Conservation (phyloP, 1,140 invertebrate genomes). For the Nephila pilipes region DNA sequence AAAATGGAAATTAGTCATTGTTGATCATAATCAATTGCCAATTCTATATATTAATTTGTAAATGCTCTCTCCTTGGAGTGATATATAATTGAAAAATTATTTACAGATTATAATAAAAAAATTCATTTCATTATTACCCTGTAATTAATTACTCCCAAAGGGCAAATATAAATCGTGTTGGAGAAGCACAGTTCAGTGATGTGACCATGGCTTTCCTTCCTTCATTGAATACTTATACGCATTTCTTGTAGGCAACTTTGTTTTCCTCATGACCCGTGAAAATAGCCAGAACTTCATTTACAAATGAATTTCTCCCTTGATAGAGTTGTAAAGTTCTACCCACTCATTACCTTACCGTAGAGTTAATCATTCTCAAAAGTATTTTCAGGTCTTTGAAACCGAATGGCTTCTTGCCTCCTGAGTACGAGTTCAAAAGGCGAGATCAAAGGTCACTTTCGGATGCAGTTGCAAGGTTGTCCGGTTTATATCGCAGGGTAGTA, state of each 20-base stretch:
- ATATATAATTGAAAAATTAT: no score
- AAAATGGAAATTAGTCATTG: no score
- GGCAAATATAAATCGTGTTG: not conserved
- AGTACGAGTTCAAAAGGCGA: not conserved
- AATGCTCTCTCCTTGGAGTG: no score
- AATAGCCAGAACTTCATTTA: not conserved
- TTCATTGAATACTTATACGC: not conserved
- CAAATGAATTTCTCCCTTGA: constrained; percentile 5
- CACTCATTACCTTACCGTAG: not conserved
- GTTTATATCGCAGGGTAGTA: not conserved
- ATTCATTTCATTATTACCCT: not conserved
- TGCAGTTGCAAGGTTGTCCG: constrained; percentile 23
- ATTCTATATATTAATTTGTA: no score
- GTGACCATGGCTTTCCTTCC: no score
- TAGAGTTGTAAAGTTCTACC: not conserved
- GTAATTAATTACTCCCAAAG: not conserved
- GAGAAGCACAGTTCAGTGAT: not conserved
- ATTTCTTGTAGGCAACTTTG: not conserved
- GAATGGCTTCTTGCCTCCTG: not conserved
- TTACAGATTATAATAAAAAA: not conserved
- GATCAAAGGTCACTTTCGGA: constrained; percentile 14
- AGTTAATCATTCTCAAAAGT: not conserved
- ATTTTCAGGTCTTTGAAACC: not conserved
- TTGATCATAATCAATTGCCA: no score
- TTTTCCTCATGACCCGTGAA: not conserved